Conservation (phyloP, 2,113 vertebrate species). For the Chaetodon trifascialis region DNA sequence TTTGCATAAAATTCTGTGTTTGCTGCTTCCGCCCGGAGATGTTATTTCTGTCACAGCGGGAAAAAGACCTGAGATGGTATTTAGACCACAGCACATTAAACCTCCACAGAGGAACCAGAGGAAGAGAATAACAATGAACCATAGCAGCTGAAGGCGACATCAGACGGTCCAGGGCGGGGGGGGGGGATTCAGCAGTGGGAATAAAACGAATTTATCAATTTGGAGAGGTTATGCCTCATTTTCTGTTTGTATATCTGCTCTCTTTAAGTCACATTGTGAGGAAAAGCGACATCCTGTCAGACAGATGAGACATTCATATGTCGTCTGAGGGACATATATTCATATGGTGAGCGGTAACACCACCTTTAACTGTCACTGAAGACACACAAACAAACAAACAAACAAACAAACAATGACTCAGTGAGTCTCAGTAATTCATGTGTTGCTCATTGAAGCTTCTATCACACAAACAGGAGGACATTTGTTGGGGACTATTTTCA, state of each 20-base stretch:
- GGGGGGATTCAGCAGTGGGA: no score
- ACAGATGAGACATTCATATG: neutral
- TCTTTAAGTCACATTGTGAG: no score
- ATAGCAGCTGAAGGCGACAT: neutral
- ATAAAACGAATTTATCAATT: neutral
- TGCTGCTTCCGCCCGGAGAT: neutral
- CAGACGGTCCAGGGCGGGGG: neutral
- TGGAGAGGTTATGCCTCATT: neutral
- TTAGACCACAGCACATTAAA: neutral
- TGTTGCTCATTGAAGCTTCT: no score
- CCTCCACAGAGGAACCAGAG: neutral
- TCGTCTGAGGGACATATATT: no score
- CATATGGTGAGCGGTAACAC: no score
- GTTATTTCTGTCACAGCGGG: neutral
- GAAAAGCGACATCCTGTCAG: no score
- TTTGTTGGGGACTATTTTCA: no score
- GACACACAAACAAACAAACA: no score
- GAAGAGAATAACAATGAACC: neutral
- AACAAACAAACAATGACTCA: no score
- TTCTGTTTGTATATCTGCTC: neutral
- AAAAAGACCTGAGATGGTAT: neutral
- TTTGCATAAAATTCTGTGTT: slow-evolving; percentile 26
- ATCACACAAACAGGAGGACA: no score
- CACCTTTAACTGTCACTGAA: no score
- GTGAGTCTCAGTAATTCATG: no score